Evolutionary conservation across 2,113 vertebrate species (phyloP), one percentile per base, ranked within the genome.

Genomic region (Pachypanchax playfairii): DNA sequence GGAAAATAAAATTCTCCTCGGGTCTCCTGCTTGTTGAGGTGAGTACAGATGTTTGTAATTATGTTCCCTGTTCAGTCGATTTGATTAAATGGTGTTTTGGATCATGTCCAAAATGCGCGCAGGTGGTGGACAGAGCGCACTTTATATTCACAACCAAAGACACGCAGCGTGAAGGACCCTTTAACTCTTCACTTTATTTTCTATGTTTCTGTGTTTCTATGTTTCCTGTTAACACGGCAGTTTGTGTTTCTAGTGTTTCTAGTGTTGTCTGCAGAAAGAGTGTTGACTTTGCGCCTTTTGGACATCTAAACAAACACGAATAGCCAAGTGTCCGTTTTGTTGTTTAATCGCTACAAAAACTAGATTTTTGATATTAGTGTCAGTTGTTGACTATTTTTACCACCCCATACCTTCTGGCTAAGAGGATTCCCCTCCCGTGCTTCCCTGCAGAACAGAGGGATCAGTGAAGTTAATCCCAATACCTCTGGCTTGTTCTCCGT

Each of bases 401-500:
- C n/a, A n/a, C n/a, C n/a, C n/a, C n/a, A n/a, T n/a, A n/a, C 60
- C 70, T 76, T 43, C 47, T 66, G 67, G 46, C 58, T 86, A 87
- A 89, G 75, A 82, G 84, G 85, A 87, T 82, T 84, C 62, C 47
- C 1, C 53, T 6, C 18, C 12, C 4, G 9, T 2, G 17, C 28
- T 57, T 42, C 48, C 33, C 33, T 62, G 44, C 20, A 68, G 55
- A 70, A 49, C 65, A 31, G 41, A 38, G 13, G 65, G 79, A 77
- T 83, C 82, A 81, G 76, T 54, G 29, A 29, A 65, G 67, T 73
- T 87, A 84, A 85, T 87, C 85, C 69, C 38, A 84, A 85, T 87
- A 1, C 24, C 59, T 48, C 47, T 25, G 62, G 9, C 35, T 56
- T 35, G 29, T 25, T 14, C 66, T 31, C 41, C 52, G 41, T n/a